Evolutionary conservation across 2,113 vertebrate genomes (phyloP).

Genomic region (Callorhinus ursinus): DNA sequence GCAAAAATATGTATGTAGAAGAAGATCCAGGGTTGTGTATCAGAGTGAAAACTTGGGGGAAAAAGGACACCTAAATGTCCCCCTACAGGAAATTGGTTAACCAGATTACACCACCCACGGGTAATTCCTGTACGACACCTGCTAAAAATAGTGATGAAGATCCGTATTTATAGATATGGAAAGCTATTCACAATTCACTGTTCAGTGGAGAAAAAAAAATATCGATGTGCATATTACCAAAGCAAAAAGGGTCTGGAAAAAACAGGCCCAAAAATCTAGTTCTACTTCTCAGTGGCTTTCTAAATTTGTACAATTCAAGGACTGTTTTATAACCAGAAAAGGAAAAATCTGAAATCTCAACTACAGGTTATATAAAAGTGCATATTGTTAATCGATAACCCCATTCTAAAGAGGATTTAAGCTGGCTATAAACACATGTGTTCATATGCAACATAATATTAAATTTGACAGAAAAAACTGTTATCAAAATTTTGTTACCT

Average conservation of each 20-base stretch:
- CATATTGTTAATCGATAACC: not conserved
- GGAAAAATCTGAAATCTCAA: conserved; percentile 13
- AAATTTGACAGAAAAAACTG: not conserved
- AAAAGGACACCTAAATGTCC: not conserved
- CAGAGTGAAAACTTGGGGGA: not conserved
- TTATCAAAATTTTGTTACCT: conserved; percentile 8
- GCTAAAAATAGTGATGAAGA: not conserved
- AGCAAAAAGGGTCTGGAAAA: not conserved
- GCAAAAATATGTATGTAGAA: not conserved
- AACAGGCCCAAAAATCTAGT: not conserved
- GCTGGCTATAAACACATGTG: not conserved
- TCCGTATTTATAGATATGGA: not conserved
- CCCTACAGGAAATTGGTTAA: not conserved
- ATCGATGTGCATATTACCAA: not conserved
- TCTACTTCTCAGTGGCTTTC: conserved; percentile 14
- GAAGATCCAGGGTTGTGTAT: not conserved
- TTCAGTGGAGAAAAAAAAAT: not conserved
- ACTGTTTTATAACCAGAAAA: conserved; percentile 24
- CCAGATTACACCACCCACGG: not conserved
- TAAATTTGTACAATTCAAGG: not conserved
- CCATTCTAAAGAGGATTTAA: conserved; percentile 9
- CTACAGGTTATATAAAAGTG: not conserved
- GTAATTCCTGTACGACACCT: not conserved
- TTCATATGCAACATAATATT: not conserved
- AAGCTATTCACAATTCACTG: not conserved